Evolutionary conservation across 2,797 vertebrate species (phyloP).

Genomic region (Odontamblyopus lacepedii): DNA sequence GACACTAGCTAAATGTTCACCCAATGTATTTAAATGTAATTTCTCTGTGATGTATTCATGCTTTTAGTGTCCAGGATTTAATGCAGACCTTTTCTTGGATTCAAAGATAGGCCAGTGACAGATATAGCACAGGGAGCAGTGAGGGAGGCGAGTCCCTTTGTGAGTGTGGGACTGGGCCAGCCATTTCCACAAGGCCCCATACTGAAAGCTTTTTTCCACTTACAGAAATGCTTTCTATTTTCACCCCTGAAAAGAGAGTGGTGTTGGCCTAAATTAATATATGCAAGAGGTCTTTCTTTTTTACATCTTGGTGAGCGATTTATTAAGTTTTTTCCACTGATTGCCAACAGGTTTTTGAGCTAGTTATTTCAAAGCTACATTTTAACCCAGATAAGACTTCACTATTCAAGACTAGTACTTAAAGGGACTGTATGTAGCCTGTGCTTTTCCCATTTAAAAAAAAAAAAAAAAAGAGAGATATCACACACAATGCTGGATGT

Average conservation of each 20-base stretch:
- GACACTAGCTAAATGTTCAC: background rate
- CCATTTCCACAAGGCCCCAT: constrained; percentile 37
- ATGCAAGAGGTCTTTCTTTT: constrained; percentile 8
- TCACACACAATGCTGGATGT: too few relatives aligned
- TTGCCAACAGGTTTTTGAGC: background rate
- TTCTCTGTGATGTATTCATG: background rate
- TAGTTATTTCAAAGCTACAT: background rate
- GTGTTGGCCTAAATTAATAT: constrained; percentile 20
- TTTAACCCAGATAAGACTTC: constrained; percentile 1
- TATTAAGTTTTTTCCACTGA: constrained; percentile 11
- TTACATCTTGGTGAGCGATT: constrained; percentile 5
- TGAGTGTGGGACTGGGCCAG: constrained; percentile 34
- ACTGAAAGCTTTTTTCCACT: constrained; percentile 37
- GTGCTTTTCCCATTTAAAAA: too few relatives aligned
- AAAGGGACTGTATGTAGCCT: background rate
- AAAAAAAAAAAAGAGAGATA: too few relatives aligned
- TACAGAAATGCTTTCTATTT: constrained; percentile 25
- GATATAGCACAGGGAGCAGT: constrained; percentile 51
- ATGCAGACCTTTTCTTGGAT: constrained; percentile 25
- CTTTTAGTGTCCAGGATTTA: constrained; percentile 17
- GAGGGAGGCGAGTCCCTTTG: constrained; percentile 37
- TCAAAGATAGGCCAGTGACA: constrained; percentile 50
- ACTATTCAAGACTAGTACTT: background rate
- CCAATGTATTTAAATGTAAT: background rate
- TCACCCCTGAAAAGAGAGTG: constrained; percentile 36